Evolutionary conservation across 2,113 vertebrate species (phyloP).

Genomic region (Alligator mississippiensis): DNA sequence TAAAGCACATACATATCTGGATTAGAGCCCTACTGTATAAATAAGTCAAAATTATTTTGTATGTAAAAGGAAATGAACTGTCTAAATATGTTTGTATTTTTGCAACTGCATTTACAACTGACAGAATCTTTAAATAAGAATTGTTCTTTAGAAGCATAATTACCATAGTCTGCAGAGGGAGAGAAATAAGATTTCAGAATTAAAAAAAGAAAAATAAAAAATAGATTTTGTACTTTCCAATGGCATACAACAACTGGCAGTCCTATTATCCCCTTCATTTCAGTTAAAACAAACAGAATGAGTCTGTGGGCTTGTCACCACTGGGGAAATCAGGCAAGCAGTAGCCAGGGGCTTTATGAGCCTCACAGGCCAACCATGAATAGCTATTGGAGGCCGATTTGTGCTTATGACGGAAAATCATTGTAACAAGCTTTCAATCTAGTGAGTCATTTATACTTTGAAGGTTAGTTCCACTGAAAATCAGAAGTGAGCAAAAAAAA

Average conservation of each 20-base stretch:
- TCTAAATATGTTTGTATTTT: not conserved
- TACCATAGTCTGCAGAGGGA: not conserved
- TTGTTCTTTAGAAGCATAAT: not conserved
- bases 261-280: not conserved
- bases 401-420: not conserved
- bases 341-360: not conserved
- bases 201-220: not conserved
- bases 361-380: not conserved
- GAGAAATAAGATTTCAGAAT: not conserved
- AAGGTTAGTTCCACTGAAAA: not conserved
- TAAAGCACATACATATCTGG: fast-evolving
- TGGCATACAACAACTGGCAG: not conserved
- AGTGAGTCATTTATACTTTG: not conserved
- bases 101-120: not conserved
- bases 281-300: not conserved
- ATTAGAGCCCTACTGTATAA: not conserved
- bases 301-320: not conserved
- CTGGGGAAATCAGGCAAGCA: not conserved
- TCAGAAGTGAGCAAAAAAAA: not conserved
- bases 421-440: not conserved
- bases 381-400: not conserved
- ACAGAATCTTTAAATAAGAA: not conserved
- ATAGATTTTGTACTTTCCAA: not conserved
- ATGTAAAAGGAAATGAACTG: not conserved
- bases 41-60: fast-evolving